Base-by-base conservation (phyloP, 2,113 vertebrate genomes). In the Columba janthina region DNA sequence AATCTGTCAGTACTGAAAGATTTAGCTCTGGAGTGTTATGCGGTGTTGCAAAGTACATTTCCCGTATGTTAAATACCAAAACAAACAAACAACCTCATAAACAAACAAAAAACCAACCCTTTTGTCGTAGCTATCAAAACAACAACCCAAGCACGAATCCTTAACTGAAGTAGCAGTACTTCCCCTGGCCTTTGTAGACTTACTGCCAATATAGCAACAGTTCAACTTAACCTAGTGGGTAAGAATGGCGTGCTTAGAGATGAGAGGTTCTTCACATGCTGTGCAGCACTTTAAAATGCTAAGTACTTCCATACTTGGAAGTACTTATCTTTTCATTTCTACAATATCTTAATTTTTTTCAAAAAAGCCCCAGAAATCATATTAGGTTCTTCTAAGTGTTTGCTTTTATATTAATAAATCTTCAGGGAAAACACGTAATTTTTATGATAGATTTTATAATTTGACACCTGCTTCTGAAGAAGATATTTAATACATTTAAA, bases 371-470 rank as follows among this genome's bases (percentile, higher is more conserved):
- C 4, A 58, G 61, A 76, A 88, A 80, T 90, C 62, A 15, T 64
- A 74, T 77, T 83, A 61, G 29, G 4, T 60, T 93, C 42, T 66
- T n/a, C 1, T 58, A 80, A 92, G 36, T 93, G 82, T 95, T 96
- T 93, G 85, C 66, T 90, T 96, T 90, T 71, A 91, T 71, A 90
- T 86, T 91, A 96, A 92, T 91, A 96, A 60, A 86, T 65, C 64
- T 95, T 88, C 11, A 88, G 40, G 72, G 54, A 80, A 88, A 95
- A 67, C 56, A 91, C 11, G 29, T 53, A 46, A 9, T 91, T 95
- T 93, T 80, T 83, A n/a, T 83, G 42, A 80, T 56, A 83, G 58
- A 80, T 90, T 90, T 88, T 84, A 40, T 90, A 81, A 92, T 92
- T 86, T 86, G 36, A 88, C 76, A 86, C 75, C 92, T 96, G 94